A percentile compares a stretch with the other conserved stretches of the same genome.
phyloP scores from a whole-genome alignment of 2,888 invertebrate genomes.

The Sinopyrophorus schimmeli region DNA sequence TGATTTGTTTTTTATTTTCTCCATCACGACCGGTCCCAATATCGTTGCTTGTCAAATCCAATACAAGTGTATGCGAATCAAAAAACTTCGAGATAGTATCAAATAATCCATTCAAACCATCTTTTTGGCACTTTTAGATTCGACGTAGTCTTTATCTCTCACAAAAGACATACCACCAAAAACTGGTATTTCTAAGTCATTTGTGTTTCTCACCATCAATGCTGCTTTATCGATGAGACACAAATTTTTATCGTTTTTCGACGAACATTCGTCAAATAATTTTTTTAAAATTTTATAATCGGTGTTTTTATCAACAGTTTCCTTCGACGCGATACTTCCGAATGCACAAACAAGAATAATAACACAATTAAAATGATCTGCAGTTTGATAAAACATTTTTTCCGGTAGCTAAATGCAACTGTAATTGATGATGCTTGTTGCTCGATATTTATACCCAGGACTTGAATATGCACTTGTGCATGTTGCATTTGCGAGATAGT shows the following conservation, averaged over 20 bases:
- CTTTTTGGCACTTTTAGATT: constrained; percentile 27
- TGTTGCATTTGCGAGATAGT: not conserved
- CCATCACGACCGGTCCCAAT: constrained; percentile 30
- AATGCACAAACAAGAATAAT: not conserved
- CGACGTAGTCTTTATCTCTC: constrained; percentile 41
- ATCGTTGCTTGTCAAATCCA: constrained; percentile 49
- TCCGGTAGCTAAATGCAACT: constrained; percentile 1
- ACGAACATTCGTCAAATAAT: constrained; percentile 41
- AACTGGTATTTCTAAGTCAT: constrained; percentile 47
- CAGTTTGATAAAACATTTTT: not conserved
- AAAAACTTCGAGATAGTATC: constrained; percentile 64
- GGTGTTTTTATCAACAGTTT: constrained; percentile 11
- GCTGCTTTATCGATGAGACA: constrained; percentile 50
- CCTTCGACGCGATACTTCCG: constrained; percentile 2
- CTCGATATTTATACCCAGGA: constrained; percentile 10
- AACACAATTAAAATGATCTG: constrained; percentile 1
- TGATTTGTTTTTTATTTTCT: constrained; percentile 23
- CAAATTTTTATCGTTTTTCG: constrained; percentile 34
- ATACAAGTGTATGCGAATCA: constrained; percentile 66
- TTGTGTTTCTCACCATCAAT: constrained; percentile 44
- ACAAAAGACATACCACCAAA: constrained; percentile 46
- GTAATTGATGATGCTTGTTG: not conserved
- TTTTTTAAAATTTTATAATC: constrained; percentile 36
- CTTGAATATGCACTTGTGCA: constrained; percentile 1
- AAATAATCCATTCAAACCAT: constrained; percentile 52